Evolutionary conservation across 2,888 invertebrate species (phyloP).

Genomic region (Idaea biselata): DNA sequence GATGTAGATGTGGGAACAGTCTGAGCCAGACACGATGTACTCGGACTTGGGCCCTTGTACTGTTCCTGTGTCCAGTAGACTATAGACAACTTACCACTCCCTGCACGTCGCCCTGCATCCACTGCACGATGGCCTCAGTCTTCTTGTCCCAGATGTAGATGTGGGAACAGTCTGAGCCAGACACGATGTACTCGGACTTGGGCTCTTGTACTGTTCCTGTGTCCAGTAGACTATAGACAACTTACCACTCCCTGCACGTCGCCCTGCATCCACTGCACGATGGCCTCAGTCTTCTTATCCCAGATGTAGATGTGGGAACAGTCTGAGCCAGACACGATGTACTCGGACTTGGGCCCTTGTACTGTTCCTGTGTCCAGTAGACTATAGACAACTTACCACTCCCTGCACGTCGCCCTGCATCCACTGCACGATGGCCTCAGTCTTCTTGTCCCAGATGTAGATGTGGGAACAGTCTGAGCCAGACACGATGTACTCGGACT

Average conservation of each 20-base stretch:
- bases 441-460: constrained; percentile 94
- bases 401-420: too few species aligned
- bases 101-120: too few species aligned
- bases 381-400: too few species aligned
- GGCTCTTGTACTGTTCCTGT: constrained; percentile 89
- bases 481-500: constrained; percentile 93
- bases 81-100: too few species aligned
- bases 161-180: constrained; percentile 96
- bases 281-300: constrained; percentile 92
- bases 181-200: constrained; percentile 92
- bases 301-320: constrained; percentile 94
- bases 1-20: constrained; percentile 92
- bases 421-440: constrained; percentile 94
- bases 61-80: constrained; percentile 84
- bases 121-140: constrained; percentile 92
- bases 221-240: too few species aligned
- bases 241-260: too few species aligned
- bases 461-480: constrained; percentile 96
- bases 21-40: constrained; percentile 95
- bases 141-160: constrained; percentile 94
- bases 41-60: constrained; percentile 92
- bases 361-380: constrained; percentile 83
- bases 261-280: too few species aligned
- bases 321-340: constrained; percentile 95
- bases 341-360: constrained; percentile 94